Conservation (phyloP, 2,113 vertebrate species). For the Balaenoptera acutorostrata region DNA sequence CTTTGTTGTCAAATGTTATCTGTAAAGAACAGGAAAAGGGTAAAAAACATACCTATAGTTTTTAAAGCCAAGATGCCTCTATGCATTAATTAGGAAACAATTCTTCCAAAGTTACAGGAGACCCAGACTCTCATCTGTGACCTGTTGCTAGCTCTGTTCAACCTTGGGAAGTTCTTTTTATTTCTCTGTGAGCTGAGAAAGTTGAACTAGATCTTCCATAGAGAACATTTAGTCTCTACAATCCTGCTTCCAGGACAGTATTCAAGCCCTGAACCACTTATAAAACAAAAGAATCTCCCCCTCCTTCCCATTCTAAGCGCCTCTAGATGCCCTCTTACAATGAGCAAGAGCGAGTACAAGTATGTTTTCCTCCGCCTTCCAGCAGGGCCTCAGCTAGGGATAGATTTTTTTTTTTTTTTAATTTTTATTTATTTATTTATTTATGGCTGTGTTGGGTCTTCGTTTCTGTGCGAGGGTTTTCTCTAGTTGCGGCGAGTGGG, state of each 20-base stretch:
- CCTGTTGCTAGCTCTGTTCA: background rate
- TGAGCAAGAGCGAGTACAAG: background rate
- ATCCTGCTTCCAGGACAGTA: background rate
- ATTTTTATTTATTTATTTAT: too few relatives aligned
- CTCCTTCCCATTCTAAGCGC: background rate
- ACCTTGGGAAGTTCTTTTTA: background rate
- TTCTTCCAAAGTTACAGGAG: background rate
- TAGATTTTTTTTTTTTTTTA: too few relatives aligned
- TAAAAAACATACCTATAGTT: background rate
- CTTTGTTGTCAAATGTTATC: constrained; percentile 93
- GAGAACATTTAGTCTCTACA: background rate
- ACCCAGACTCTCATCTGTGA: background rate
- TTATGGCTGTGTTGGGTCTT: too few relatives aligned
- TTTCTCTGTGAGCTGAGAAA: constrained; percentile 2
- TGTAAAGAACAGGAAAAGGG: constrained; percentile 70
- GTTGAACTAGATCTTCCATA: background rate
- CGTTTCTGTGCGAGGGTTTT: too few relatives aligned
- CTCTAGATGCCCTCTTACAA: background rate
- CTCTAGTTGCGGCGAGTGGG: too few relatives aligned
- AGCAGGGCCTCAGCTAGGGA: background rate
- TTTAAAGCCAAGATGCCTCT: background rate
- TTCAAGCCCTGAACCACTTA: background rate
- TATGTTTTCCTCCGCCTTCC: background rate
- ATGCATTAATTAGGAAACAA: background rate
- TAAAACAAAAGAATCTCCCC: background rate